phyloP scores from a whole-genome alignment of 2,797 vertebrate species.

The Gephyroberyx darwinii region DNA sequence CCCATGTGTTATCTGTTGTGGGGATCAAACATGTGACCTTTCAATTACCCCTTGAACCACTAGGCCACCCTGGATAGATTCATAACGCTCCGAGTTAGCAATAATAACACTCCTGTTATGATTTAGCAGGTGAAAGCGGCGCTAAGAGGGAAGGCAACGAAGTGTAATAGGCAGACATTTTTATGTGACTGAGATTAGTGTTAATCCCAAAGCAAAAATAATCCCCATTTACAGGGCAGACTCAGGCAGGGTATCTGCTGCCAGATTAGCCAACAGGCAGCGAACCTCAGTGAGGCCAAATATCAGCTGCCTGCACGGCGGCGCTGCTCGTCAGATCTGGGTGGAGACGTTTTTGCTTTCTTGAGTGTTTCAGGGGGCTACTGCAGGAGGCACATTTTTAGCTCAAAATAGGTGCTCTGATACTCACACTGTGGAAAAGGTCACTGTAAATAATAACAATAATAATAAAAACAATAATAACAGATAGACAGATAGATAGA shows the following conservation, averaged over 20 bases:
- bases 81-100: too few relatives aligned
- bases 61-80: too few relatives aligned
- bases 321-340: not conserved
- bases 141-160: not conserved
- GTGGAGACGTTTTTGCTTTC: not conserved
- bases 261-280: conserved; percentile 8
- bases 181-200: conserved; percentile 19
- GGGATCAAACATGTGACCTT: too few relatives aligned
- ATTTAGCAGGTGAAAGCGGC: not conserved
- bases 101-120: not conserved
- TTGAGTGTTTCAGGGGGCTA: not conserved
- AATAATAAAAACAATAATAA: too few relatives aligned
- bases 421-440: too few relatives aligned
- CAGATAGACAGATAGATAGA: not conserved
- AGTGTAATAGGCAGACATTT: conserved; percentile 6
- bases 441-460: too few relatives aligned
- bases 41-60: too few relatives aligned
- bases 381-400: too few relatives aligned
- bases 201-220: conserved; percentile 32
- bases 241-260: not conserved
- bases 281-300: conserved; percentile 1
- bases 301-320: not conserved
- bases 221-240: conserved; percentile 33
- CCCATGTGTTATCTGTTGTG: too few relatives aligned
- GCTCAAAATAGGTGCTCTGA: too few relatives aligned